These are phyloP conservation scores for Aphelocoma coerulescens DNA, from an alignment of 2,113 vertebrate species.

Conservation along the genomic window DNA sequence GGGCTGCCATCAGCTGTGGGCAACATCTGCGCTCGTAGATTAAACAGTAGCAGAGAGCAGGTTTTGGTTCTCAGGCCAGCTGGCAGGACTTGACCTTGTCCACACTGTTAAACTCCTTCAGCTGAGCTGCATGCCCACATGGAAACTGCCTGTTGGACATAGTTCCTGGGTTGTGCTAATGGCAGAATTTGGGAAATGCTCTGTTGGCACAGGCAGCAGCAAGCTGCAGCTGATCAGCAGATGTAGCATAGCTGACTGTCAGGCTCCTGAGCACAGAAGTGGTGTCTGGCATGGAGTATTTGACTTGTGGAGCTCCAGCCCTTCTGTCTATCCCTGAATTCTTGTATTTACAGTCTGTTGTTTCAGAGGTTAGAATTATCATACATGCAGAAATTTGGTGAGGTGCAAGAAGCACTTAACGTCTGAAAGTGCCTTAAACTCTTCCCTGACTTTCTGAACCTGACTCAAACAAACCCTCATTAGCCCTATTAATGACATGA, in stretches of 20 bases:
- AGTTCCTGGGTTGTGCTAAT: background rate
- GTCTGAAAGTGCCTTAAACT: background rate
- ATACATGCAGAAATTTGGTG: background rate
- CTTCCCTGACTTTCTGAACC: background rate
- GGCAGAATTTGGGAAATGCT: background rate
- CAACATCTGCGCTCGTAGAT: background rate
- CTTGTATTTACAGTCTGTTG: background rate
- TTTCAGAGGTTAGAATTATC: background rate
- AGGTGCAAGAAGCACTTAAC: background rate
- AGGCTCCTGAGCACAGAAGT: background rate
- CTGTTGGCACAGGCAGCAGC: background rate
- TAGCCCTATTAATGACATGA: background rate
- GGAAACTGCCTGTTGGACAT: background rate
- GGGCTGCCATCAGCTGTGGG: background rate
- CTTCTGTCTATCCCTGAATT: background rate
- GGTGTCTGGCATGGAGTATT: background rate
- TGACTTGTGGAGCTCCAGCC: background rate
- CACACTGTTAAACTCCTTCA: background rate
- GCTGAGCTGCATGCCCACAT: background rate
- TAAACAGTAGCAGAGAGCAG: background rate
- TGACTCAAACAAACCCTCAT: background rate
- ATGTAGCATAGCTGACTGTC: fast-evolving
- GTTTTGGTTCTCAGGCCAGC: slow-evolving; percentile 10
- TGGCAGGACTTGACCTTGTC: slow-evolving; percentile 34
- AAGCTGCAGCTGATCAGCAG: background rate